Percentiles rank a stretch among this genome's conserved stretches.
These are phyloP conservation scores for Eurytoma adleriae DNA, from an alignment of 2,888 invertebrate genomes.

Conservation along the genomic window DNA sequence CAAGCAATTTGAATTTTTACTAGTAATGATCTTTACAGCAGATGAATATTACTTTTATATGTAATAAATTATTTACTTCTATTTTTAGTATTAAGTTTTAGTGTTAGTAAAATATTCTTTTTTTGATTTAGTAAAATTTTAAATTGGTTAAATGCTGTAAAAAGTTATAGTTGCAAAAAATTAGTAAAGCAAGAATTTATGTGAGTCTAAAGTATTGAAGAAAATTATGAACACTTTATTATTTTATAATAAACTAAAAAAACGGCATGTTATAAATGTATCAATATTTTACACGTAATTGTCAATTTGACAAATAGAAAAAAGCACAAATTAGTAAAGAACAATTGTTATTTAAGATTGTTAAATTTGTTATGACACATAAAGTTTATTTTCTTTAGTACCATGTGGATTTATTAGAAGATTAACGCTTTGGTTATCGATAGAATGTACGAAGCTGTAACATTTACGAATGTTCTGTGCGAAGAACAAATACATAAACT, in stretches of 20 bases:
- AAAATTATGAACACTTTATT: too few relatives aligned
- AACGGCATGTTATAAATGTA: too few relatives aligned
- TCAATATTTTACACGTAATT: too few relatives aligned
- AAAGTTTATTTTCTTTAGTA: background rate
- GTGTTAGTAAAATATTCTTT: background rate
- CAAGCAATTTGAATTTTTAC: constrained; percentile 21
- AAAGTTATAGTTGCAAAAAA: too few relatives aligned
- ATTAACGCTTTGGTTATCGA: background rate
- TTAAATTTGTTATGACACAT: too few relatives aligned
- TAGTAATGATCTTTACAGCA: background rate
- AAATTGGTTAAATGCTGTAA: too few relatives aligned
- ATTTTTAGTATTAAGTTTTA: too few relatives aligned
- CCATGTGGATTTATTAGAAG: too few relatives aligned
- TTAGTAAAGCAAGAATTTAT: too few relatives aligned
- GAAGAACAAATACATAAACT: constrained; percentile 3
- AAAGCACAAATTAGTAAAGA: background rate
- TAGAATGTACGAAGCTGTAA: background rate
- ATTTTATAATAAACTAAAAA: too few relatives aligned
- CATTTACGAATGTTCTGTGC: background rate
- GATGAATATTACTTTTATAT: background rate
- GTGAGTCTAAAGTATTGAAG: too few relatives aligned
- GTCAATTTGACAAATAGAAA: background rate
- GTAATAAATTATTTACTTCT: background rate
- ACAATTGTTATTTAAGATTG: background rate
- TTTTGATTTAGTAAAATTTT: too few relatives aligned